Evolutionary conservation across 2,888 invertebrate species (phyloP).

Genomic region (Strigamia transsilvanica): DNA sequence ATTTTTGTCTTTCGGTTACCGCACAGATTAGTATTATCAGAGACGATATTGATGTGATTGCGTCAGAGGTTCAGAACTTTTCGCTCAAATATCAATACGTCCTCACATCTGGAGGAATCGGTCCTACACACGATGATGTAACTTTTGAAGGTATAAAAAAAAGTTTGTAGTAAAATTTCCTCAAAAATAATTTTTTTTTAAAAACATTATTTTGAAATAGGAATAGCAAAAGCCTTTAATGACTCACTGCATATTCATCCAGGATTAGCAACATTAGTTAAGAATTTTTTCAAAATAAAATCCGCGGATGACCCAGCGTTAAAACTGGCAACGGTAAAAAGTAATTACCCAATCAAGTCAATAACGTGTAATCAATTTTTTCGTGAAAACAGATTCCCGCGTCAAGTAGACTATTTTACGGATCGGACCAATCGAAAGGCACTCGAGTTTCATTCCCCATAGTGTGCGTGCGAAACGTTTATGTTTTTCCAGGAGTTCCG

Average conservation of each 20-base stretch:
- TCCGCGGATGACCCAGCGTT: slow-evolving; percentile 28
- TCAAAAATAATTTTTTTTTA: not conserved
- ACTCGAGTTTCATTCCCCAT: slow-evolving; percentile 67
- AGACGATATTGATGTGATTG: slow-evolving; percentile 73
- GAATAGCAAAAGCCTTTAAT: slow-evolving; percentile 67
- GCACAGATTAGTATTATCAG: slow-evolving; percentile 67
- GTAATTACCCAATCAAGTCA: slow-evolving; percentile 60
- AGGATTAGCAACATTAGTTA: slow-evolving; percentile 61
- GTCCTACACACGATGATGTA: slow-evolving; percentile 82
- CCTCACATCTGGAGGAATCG: slow-evolving; percentile 79
- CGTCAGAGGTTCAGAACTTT: slow-evolving; percentile 71
- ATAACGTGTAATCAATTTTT: not conserved
- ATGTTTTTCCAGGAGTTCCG: slow-evolving; percentile 77
- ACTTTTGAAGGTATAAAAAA: slow-evolving; percentile 72
- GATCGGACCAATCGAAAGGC: slow-evolving; percentile 53
- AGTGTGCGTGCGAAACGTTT: slow-evolving; percentile 71
- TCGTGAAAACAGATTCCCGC: not conserved
- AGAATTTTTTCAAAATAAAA: slow-evolving; percentile 20
- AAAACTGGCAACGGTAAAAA: slow-evolving; percentile 63
- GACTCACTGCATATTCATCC: slow-evolving; percentile 63
- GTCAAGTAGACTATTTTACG: not conserved
- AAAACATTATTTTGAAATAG: not conserved
- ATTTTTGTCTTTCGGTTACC: not conserved
- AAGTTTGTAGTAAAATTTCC: not conserved
- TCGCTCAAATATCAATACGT: slow-evolving; percentile 72